Conservation (phyloP, 1,140 invertebrate species). For the Rhysida immarginata region DNA sequence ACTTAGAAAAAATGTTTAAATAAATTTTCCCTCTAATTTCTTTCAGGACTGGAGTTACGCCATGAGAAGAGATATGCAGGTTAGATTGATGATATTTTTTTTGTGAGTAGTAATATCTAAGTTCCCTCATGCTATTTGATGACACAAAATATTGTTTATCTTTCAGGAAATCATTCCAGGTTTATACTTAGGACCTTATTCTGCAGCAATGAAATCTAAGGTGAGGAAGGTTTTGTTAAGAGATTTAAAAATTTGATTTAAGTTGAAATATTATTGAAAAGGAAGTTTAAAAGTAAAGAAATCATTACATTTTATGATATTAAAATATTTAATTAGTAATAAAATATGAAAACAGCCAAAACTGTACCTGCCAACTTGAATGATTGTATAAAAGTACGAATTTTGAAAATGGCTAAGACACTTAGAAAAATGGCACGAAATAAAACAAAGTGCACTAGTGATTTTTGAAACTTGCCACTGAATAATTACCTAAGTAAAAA, state of each 20-base stretch:
- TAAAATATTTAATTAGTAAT: neutral
- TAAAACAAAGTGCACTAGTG: too few species aligned
- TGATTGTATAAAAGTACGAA: too few species aligned
- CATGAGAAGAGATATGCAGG: conserved; percentile 51
- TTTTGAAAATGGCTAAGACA: too few species aligned
- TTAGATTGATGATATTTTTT: neutral
- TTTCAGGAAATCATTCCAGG: conserved; percentile 42
- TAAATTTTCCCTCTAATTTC: too few species aligned
- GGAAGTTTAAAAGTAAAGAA: conserved; percentile 5
- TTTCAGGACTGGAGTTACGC: conserved; percentile 42
- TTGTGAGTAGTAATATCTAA: neutral
- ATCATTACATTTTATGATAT: conserved; percentile 36
- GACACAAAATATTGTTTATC: neutral
- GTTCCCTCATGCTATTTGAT: neutral
- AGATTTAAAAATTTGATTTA: too few species aligned
- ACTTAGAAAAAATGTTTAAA: too few species aligned
- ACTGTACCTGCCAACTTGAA: too few species aligned
- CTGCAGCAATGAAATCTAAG: conserved; percentile 26
- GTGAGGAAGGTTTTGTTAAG: too few species aligned
- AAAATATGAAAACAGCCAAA: too few species aligned
- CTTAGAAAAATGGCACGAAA: too few species aligned
- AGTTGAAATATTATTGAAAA: conserved; percentile 13
- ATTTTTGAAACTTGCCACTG: too few species aligned
- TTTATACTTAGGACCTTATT: conserved; percentile 49
- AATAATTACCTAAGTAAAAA: too few species aligned